phyloP scores from a whole-genome alignment of 2,888 invertebrate species.

The Monochamus alternatus region DNA sequence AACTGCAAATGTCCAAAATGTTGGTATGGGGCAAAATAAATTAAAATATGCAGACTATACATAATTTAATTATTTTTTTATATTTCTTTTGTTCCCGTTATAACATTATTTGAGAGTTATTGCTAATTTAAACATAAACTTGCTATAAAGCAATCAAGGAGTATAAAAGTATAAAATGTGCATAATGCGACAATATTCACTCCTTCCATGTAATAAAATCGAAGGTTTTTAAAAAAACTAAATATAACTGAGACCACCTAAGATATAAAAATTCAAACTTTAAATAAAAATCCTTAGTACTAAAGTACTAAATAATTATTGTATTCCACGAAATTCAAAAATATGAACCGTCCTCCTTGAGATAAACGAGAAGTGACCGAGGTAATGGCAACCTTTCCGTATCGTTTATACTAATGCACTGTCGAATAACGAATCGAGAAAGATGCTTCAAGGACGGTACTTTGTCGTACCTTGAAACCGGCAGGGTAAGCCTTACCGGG shows the following conservation, averaged over 20 bases:
- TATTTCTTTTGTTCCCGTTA: no score
- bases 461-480: slow-evolving; percentile 82
- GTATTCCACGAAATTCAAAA: slow-evolving; percentile 44
- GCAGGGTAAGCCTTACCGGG: slow-evolving; percentile 83
- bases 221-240: neutral
- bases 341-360: slow-evolving; percentile 66
- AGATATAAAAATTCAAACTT: neutral
- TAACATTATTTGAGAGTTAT: no score
- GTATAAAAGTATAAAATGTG: no score
- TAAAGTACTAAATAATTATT: slow-evolving; percentile 28
- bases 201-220: no score
- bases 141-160: no score
- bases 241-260: slow-evolving; percentile 16
- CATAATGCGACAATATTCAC: no score
- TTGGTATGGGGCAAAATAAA: no score
- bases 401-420: slow-evolving; percentile 78
- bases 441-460: slow-evolving; percentile 82
- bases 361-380: slow-evolving; percentile 73
- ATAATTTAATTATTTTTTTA: no score
- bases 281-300: slow-evolving; percentile 40
- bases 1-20: no score
- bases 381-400: slow-evolving; percentile 81
- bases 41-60: no score
- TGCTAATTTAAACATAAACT: no score
- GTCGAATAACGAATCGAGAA: slow-evolving; percentile 82